Evolutionary conservation across 2,888 invertebrate genomes (phyloP).

Genomic region (Periphyllus acericola): DNA sequence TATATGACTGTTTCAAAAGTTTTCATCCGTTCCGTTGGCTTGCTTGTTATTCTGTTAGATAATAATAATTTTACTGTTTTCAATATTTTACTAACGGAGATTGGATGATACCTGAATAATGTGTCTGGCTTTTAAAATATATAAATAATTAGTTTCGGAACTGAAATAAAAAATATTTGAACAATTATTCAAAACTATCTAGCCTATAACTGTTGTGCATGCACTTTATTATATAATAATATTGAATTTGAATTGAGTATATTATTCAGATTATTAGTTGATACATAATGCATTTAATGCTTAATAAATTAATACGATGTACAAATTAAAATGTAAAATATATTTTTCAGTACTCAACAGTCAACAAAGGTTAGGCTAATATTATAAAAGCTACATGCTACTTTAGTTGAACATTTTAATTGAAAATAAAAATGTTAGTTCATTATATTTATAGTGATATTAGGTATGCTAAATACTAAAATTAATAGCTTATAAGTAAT

Average conservation of each 20-base stretch:
- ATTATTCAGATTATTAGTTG: background rate
- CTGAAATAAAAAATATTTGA: background rate
- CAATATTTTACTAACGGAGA: background rate
- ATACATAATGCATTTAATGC: background rate
- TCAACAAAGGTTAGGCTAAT: background rate
- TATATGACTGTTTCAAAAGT: constrained; percentile 20
- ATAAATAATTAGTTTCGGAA: background rate
- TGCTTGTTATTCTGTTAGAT: background rate
- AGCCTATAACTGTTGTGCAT: background rate
- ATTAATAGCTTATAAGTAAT: background rate
- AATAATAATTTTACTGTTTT: background rate
- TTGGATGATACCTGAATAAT: background rate
- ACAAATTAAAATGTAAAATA: background rate
- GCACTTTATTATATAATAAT: background rate
- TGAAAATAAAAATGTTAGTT: background rate
- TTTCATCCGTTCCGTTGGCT: background rate
- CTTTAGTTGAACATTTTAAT: background rate
- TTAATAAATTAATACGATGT: background rate
- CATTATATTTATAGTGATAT: background rate
- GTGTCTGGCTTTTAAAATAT: too few relatives aligned
- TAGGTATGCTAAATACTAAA: background rate
- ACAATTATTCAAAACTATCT: background rate
- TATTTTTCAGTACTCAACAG: background rate
- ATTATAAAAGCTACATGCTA: background rate
- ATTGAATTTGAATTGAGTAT: background rate